Conservation (phyloP, 2,888 invertebrate species). For the Muschampia plurimacula region DNA sequence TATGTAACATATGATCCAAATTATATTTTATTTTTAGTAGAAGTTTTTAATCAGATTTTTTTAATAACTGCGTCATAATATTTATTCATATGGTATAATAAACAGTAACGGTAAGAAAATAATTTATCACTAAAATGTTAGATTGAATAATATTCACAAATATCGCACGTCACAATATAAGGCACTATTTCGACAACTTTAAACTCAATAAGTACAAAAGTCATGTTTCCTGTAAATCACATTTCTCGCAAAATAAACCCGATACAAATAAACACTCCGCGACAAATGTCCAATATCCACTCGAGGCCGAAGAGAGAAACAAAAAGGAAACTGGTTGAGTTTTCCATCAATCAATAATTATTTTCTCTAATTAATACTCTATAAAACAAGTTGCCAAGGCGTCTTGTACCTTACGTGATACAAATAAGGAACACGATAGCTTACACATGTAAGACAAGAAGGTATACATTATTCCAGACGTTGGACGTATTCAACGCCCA, state of each 20-base stretch:
- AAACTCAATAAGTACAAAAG: background rate
- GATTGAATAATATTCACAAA: no score
- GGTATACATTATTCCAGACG: slow-evolving; percentile 47
- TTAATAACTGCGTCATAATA: no score
- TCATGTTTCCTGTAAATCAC: background rate
- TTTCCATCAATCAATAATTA: slow-evolving; percentile 46
- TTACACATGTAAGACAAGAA: slow-evolving; percentile 26
- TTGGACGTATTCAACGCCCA: slow-evolving; percentile 45
- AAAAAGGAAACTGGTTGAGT: slow-evolving; percentile 39
- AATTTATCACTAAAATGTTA: no score
- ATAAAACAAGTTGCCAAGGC: background rate
- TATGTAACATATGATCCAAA: background rate
- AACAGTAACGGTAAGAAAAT: no score
- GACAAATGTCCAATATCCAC: slow-evolving; percentile 17
- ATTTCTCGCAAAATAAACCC: background rate
- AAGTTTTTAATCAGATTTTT: no score
- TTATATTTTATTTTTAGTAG: background rate
- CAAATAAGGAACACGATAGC: slow-evolving; percentile 23
- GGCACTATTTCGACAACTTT: background rate
- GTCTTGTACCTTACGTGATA: slow-evolving; percentile 15
- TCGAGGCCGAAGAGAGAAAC: background rate
- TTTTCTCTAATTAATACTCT: slow-evolving; percentile 38
- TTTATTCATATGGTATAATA: no score
- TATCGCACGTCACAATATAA: no score
- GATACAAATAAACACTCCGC: background rate